Conservation (phyloP, 2,113 vertebrate genomes). For the Perca schrenkii region DNA sequence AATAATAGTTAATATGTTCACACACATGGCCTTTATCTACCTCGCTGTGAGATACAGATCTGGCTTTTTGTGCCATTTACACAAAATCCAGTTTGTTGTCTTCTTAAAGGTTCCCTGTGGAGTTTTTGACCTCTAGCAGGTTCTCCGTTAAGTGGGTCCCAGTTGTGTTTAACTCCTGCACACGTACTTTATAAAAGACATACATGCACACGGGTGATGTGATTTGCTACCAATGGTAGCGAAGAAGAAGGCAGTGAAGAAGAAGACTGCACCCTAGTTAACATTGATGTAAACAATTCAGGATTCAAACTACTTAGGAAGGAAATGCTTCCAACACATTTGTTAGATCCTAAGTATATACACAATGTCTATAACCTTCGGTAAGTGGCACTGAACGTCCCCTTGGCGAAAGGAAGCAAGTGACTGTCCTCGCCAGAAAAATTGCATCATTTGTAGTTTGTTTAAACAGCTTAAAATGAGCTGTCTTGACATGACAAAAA, state of each 20-base stretch:
- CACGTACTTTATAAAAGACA: no score
- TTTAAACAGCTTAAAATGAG: slow-evolving; percentile 2
- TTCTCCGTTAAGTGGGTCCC: no score
- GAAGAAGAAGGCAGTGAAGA: not conserved
- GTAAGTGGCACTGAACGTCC: not conserved
- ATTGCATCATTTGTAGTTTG: not conserved
- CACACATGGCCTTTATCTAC: not conserved
- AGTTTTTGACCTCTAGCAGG: not conserved
- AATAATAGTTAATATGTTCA: no score
- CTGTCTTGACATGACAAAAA: not conserved
- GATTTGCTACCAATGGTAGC: no score
- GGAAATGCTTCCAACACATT: not conserved
- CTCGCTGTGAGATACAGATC: not conserved
- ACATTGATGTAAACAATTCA: not conserved
- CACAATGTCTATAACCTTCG: not conserved
- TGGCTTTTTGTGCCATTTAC: slow-evolving; percentile 1
- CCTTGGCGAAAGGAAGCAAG: not conserved
- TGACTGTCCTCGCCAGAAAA: not conserved
- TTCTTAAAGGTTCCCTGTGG: not conserved
- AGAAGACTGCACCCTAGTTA: not conserved
- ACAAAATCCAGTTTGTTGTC: not conserved
- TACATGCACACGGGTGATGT: no score
- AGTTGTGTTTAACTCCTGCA: no score
- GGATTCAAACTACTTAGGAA: not conserved
- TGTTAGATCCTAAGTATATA: not conserved